Percentiles rank a stretch among this genome's conserved stretches.
These are phyloP conservation scores for Corythucha ciliata DNA, from an alignment of 2,888 invertebrate genomes.

Conservation along the genomic window DNA sequence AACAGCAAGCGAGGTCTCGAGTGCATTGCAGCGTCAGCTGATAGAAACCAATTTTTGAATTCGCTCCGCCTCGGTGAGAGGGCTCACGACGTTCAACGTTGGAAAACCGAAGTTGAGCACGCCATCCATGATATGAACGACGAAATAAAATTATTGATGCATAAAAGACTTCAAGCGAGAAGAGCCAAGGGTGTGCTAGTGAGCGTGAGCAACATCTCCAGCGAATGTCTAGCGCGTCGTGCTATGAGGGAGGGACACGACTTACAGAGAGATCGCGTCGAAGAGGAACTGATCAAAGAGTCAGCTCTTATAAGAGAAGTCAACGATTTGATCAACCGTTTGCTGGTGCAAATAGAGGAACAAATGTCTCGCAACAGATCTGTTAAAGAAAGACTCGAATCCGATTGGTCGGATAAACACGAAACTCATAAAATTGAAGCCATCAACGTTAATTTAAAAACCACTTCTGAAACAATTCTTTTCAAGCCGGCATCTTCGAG, in stretches of 20 bases:
- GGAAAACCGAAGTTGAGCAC: slow-evolving; percentile 65
- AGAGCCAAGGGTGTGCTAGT: slow-evolving; percentile 51
- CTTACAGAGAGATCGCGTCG: slow-evolving; percentile 63
- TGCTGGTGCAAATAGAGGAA: slow-evolving; percentile 55
- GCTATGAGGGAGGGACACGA: slow-evolving; percentile 47
- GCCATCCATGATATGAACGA: slow-evolving; percentile 58
- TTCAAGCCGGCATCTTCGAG: slow-evolving; percentile 73
- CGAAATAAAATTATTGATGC: slow-evolving; percentile 59
- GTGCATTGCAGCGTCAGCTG: slow-evolving; percentile 54
- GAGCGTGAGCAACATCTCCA: slow-evolving; percentile 23
- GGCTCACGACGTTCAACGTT: slow-evolving; percentile 58
- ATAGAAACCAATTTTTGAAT: slow-evolving; percentile 59
- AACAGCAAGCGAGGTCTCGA: slow-evolving; percentile 50
- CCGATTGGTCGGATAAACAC: slow-evolving; percentile 85
- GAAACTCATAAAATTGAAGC: slow-evolving; percentile 69
- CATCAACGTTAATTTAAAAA: slow-evolving; percentile 56
- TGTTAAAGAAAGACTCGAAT: slow-evolving; percentile 72
- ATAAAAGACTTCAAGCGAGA: slow-evolving; percentile 57
- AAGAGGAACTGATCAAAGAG: slow-evolving; percentile 68
- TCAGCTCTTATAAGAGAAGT: slow-evolving; percentile 61
- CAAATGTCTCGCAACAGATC: slow-evolving; percentile 66
- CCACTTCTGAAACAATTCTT: slow-evolving; percentile 59
- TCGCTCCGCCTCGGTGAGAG: slow-evolving; percentile 56
- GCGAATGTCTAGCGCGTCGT: slow-evolving; percentile 27
- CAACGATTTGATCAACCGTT: slow-evolving; percentile 51